These are phyloP conservation scores for Lycophotia porphyrea DNA, from an alignment of 2,888 invertebrate genomes.

Conservation along the genomic window DNA sequence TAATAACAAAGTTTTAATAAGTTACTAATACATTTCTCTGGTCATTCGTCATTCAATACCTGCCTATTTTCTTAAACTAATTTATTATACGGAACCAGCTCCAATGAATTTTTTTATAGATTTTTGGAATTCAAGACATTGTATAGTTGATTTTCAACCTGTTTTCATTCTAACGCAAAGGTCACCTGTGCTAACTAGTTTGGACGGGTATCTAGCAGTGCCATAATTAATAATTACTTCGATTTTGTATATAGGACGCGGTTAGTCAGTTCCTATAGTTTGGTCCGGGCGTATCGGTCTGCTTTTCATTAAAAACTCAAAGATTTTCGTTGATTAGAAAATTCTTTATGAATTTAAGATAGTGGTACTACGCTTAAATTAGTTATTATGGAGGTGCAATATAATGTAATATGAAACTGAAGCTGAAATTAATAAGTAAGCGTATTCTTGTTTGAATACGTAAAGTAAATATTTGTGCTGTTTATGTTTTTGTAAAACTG, in stretches of 20 bases:
- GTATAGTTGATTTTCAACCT: neutral
- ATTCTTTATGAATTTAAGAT: neutral
- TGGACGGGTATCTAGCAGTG: neutral
- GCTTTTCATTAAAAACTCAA: neutral
- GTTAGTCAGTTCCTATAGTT: neutral
- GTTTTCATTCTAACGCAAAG: slow-evolving; percentile 1
- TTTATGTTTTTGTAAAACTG: neutral
- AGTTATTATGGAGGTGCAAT: neutral
- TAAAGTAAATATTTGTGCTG: neutral
- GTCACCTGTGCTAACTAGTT: slow-evolving; percentile 1
- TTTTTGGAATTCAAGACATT: neutral
- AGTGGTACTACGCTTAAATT: neutral
- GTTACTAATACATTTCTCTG: neutral
- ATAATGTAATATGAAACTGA: too few relatives aligned
- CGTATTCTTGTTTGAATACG: neutral
- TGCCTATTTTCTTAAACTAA: neutral
- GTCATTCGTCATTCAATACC: neutral
- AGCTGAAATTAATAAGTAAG: neutral
- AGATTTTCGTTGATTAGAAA: neutral
- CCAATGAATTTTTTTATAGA: neutral
- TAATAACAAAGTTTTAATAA: too few relatives aligned
- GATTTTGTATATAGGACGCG: neutral
- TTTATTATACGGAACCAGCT: slow-evolving; percentile 7
- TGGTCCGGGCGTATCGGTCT: neutral
- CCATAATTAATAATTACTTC: neutral